A percentile compares a stretch with the other conserved stretches of the same genome.
Conservation (phyloP, 2,888 invertebrate genomes). For the Blera fallax region DNA sequence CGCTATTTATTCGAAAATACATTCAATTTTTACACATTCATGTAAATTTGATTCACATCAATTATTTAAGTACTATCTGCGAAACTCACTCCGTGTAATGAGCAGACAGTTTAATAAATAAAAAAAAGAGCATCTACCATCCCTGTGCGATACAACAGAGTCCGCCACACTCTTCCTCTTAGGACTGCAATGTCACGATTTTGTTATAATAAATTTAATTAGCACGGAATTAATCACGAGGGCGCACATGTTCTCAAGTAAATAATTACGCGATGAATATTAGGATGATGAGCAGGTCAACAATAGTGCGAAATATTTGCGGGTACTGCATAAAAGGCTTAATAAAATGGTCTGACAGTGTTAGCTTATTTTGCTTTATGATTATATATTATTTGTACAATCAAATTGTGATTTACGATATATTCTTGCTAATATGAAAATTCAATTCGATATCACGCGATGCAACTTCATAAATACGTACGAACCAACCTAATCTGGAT, state of each 20-base stretch:
- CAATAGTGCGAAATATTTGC: neutral
- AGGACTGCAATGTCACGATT: neutral
- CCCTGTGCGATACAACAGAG: neutral
- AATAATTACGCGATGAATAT: neutral
- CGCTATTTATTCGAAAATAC: neutral
- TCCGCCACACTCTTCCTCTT: neutral
- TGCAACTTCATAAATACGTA: neutral
- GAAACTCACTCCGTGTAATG: neutral
- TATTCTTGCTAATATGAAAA: conserved; percentile 18
- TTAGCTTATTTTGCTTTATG: neutral
- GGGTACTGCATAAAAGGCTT: neutral
- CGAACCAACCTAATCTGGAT: neutral
- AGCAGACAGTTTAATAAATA: neutral
- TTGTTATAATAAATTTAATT: conserved; percentile 8
- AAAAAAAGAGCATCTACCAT: neutral
- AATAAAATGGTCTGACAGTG: neutral
- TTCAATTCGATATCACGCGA: conserved; percentile 18
- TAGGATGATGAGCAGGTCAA: neutral
- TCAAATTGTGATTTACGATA: neutral
- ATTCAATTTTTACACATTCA: neutral
- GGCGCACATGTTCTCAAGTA: neutral
- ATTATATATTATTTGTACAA: neutral
- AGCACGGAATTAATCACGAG: conserved; percentile 24
- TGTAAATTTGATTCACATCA: neutral
- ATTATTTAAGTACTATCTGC: neutral